A percentile compares a stretch with the other conserved stretches of the same genome.
phyloP scores from a whole-genome alignment of 2,797 vertebrate species.

The Hipposideros larvatus region DNA sequence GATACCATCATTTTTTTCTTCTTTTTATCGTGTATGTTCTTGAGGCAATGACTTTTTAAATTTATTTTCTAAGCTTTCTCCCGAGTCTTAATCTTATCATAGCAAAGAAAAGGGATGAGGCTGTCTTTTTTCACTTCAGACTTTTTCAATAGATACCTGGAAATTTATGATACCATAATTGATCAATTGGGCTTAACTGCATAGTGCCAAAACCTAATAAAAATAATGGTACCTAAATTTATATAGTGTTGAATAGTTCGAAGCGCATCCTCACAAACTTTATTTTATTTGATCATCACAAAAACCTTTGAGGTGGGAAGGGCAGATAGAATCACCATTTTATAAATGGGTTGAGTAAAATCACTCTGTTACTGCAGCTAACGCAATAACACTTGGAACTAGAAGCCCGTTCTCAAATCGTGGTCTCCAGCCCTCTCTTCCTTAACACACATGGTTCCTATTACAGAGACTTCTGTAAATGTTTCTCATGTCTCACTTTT shows the following conservation, averaged over 20 bases:
- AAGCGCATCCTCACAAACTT: conserved; percentile 14
- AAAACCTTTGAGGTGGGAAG: background rate
- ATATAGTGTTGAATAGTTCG: conserved; percentile 31
- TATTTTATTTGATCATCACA: conserved; percentile 38
- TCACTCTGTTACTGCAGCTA: background rate
- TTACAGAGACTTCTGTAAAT: background rate
- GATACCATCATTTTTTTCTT: background rate
- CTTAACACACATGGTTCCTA: background rate
- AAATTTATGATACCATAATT: conserved; percentile 56
- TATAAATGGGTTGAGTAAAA: background rate
- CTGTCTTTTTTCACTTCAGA: conserved; percentile 51
- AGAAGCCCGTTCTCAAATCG: background rate
- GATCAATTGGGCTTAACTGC: conserved; percentile 5
- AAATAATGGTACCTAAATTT: conserved; percentile 35
- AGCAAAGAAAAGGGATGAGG: conserved; percentile 66
- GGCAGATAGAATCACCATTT: background rate
- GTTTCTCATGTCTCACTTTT: background rate
- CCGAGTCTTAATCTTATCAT: conserved; percentile 66
- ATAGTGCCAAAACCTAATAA: conserved; percentile 47
- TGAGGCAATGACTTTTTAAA: conserved; percentile 64
- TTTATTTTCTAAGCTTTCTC: conserved; percentile 68
- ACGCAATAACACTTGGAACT: background rate
- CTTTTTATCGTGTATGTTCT: conserved; percentile 53
- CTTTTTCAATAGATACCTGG: conserved; percentile 40
- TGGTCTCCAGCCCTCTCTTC: background rate